Conservation (phyloP, 2,797 vertebrate species). For the Sebastes cheni region DNA sequence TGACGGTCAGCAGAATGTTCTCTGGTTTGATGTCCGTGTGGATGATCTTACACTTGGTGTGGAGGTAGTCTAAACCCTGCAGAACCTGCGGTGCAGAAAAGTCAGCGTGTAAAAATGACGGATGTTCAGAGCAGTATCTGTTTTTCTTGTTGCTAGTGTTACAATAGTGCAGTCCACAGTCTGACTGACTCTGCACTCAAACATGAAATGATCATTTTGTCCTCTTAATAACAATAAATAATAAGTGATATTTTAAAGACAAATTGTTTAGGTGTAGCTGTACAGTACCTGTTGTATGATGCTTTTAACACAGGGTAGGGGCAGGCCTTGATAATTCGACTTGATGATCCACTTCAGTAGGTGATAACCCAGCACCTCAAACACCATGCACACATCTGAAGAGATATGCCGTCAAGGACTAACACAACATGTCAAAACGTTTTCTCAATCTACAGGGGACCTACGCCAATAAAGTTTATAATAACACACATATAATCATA, state of each 20-base stretch:
- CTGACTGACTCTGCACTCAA: not conserved
- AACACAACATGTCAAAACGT: not conserved
- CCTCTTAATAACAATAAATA: not conserved
- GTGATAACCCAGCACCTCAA: constrained; percentile 97
- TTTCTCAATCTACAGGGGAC: not conserved
- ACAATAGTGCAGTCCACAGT: not conserved
- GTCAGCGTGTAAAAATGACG: not conserved
- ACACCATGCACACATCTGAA: constrained; percentile 97
- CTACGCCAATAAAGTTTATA: not conserved
- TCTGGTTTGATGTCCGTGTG: constrained; percentile 99
- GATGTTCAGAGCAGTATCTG: not conserved
- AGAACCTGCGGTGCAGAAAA: constrained; percentile 84
- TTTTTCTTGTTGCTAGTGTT: not conserved
- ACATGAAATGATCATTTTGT: not conserved
- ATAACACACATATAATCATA: not conserved
- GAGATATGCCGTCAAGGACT: constrained; percentile 80
- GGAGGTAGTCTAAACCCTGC: constrained; percentile 96
- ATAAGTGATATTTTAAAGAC: not conserved
- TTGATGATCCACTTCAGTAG: constrained; percentile 99
- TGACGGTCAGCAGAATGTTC: constrained; percentile 95
- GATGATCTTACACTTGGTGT: constrained; percentile 96
- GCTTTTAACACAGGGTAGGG: constrained; percentile 92
- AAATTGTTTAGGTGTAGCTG: not conserved
- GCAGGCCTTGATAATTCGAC: constrained; percentile 97
- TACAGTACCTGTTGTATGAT: constrained; percentile 91